phyloP scores from a whole-genome alignment of 2,888 invertebrate species.

The Himalopsyche anomala region DNA sequence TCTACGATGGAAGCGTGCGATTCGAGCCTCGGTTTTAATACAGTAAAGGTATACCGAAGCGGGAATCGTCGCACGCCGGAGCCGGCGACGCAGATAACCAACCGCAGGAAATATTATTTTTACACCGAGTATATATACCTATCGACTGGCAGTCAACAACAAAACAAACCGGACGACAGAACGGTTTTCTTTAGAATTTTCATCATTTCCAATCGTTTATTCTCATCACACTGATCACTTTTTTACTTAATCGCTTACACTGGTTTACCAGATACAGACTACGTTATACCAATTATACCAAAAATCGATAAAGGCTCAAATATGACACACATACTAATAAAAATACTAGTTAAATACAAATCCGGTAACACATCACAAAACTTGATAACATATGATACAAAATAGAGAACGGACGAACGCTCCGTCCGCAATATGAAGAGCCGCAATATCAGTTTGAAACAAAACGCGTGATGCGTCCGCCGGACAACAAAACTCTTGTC shows the following conservation, averaged over 20 bases:
- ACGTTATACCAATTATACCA: constrained; percentile 62
- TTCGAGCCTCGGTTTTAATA: constrained; percentile 18
- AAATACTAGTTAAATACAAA: constrained; percentile 66
- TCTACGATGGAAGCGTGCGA: not conserved
- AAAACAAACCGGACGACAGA: constrained; percentile 22
- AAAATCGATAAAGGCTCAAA: constrained; percentile 65
- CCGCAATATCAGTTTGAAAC: constrained; percentile 51
- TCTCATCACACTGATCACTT: constrained; percentile 39
- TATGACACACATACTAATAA: constrained; percentile 65
- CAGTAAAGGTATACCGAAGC: constrained; percentile 27
- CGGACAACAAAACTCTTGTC: constrained; percentile 55
- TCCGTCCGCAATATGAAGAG: constrained; percentile 53
- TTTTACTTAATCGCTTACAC: constrained; percentile 50
- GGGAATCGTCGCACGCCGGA: not conserved
- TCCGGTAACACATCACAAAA: constrained; percentile 64
- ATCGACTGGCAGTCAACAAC: constrained; percentile 46
- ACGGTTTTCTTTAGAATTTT: constrained; percentile 61
- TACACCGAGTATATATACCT: constrained; percentile 29
- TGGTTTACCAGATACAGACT: constrained; percentile 58
- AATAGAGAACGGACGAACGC: constrained; percentile 56
- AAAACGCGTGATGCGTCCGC: constrained; percentile 55
- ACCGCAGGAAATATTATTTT: constrained; percentile 2
- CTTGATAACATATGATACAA: constrained; percentile 59
- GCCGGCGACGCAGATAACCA: not conserved
- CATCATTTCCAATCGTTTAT: constrained; percentile 54